Conservation (phyloP, 2,797 vertebrate genomes). For the Silurus lanzhouensis region DNA sequence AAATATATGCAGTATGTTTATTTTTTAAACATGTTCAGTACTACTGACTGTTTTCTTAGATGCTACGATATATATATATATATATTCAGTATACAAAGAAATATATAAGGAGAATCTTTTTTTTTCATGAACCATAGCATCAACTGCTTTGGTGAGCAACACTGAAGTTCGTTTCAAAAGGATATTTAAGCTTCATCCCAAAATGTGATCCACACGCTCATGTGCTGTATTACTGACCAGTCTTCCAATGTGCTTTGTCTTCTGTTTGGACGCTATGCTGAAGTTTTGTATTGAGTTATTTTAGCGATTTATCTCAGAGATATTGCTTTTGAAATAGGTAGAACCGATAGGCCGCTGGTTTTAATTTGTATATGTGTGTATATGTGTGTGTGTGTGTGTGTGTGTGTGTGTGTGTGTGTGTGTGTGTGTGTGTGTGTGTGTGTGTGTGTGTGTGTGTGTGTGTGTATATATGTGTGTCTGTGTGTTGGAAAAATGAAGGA, state of each 20-base stretch:
- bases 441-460: not conserved
- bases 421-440: not conserved
- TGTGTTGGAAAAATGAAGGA: constrained; percentile 54
- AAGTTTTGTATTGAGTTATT: constrained; percentile 19
- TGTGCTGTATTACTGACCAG: constrained; percentile 45
- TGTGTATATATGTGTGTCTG: not conserved
- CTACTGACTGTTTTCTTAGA: constrained; percentile 11
- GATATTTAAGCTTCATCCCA: constrained; percentile 66
- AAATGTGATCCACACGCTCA: constrained; percentile 73
- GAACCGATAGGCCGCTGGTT: not conserved
- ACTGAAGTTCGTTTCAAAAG: constrained; percentile 67
- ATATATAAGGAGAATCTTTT: constrained; percentile 1
- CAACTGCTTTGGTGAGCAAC: constrained; percentile 34
- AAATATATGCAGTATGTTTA: not conserved
- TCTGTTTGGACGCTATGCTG: constrained; percentile 30
- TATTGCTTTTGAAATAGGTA: not conserved
- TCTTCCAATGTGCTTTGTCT: constrained; percentile 29
- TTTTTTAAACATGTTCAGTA: not conserved
- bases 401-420: not conserved
- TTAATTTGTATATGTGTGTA: not conserved
- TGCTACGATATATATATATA: not conserved
- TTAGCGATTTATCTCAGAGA: constrained; percentile 20
- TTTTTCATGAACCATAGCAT: not conserved
- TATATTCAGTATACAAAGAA: no score
- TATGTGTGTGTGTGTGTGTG: no score